These are phyloP conservation scores for Clarias magur DNA, from an alignment of 2,113 vertebrate genomes.

Conservation along the genomic window DNA sequence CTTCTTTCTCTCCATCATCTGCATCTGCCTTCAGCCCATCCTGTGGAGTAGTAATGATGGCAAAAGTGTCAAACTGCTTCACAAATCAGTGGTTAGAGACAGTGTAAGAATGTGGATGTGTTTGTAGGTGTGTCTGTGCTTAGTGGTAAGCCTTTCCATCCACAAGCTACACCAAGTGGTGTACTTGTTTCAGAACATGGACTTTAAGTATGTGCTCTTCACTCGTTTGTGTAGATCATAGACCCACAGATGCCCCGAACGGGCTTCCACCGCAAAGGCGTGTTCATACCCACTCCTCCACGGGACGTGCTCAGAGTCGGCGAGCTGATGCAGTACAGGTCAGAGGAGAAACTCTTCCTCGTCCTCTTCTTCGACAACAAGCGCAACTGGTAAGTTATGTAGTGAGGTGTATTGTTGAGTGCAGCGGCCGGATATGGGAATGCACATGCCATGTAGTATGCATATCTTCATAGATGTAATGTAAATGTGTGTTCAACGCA, in stretches of 20 bases:
- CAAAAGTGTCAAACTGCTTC: slow-evolving; percentile 45
- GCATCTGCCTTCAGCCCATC: slow-evolving; percentile 63
- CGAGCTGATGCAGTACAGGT: slow-evolving; percentile 96
- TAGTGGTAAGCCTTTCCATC: slow-evolving; percentile 46
- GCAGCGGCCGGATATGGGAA: too few relatives aligned
- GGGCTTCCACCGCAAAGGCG: slow-evolving; percentile 81
- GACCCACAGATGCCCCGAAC: slow-evolving; percentile 84
- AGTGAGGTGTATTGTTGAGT: background rate
- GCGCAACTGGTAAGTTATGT: slow-evolving; percentile 85
- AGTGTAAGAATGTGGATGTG: slow-evolving; percentile 49
- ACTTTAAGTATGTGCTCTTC: background rate
- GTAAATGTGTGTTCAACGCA: background rate
- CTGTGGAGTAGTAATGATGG: slow-evolving; percentile 65
- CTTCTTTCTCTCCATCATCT: slow-evolving; percentile 54
- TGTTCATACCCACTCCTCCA: slow-evolving; percentile 85
- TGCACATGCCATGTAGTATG: background rate
- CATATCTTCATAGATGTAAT: background rate
- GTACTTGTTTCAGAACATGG: slow-evolving; percentile 17
- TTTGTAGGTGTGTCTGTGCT: slow-evolving; percentile 52
- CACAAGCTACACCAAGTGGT: slow-evolving; percentile 20
- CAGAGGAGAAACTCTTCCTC: slow-evolving; percentile 92
- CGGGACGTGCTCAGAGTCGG: slow-evolving; percentile 87
- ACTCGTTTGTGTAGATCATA: slow-evolving; percentile 78
- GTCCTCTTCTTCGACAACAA: slow-evolving; percentile 95
- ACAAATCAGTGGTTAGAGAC: slow-evolving; percentile 43